Percentiles rank a stretch among this genome's conserved stretches.
These are phyloP conservation scores for Girardinus metallicus DNA, from an alignment of 2,797 vertebrate species.

Conservation along the genomic window DNA sequence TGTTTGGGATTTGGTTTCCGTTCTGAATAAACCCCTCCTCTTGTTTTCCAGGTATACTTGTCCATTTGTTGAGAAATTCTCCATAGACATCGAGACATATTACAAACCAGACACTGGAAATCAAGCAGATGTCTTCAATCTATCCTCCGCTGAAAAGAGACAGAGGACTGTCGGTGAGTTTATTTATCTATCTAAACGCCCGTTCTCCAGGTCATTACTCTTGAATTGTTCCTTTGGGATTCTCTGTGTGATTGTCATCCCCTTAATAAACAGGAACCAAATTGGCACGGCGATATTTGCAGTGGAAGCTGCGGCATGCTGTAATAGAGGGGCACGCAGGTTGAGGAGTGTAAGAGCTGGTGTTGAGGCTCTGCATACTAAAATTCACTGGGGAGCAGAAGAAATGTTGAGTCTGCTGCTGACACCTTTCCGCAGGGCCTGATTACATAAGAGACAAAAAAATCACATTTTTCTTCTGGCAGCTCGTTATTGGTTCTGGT, in stretches of 20 bases:
- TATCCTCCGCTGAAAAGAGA: slow-evolving; percentile 91
- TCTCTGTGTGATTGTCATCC: neutral
- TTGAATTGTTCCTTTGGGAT: slow-evolving; percentile 3
- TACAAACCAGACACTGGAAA: slow-evolving; percentile 94
- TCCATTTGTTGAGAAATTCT: slow-evolving; percentile 99
- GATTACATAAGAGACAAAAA: slow-evolving; percentile 36
- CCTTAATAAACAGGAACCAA: slow-evolving; percentile 5
- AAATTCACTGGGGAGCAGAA: slow-evolving; percentile 33
- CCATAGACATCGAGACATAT: slow-evolving; percentile 98
- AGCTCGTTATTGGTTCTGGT: slow-evolving; percentile 5
- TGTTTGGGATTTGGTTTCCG: neutral
- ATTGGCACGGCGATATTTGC: slow-evolving; percentile 4
- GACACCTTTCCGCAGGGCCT: slow-evolving; percentile 34
- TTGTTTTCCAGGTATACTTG: slow-evolving; percentile 89
- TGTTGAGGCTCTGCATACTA: slow-evolving; percentile 40
- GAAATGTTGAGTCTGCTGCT: slow-evolving; percentile 25
- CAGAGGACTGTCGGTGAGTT: slow-evolving; percentile 87
- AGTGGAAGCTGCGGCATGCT: slow-evolving; percentile 7
- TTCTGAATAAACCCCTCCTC: neutral
- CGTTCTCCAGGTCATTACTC: too few species aligned
- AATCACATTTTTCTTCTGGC: slow-evolving; percentile 18
- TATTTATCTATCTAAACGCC: neutral
- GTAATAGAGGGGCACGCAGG: slow-evolving; percentile 12
- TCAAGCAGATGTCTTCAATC: slow-evolving; percentile 90
- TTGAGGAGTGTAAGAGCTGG: slow-evolving; percentile 15